Evolutionary conservation across 1,140 invertebrate species (phyloP).

Genomic region (Lepidotrigona ventralis): DNA sequence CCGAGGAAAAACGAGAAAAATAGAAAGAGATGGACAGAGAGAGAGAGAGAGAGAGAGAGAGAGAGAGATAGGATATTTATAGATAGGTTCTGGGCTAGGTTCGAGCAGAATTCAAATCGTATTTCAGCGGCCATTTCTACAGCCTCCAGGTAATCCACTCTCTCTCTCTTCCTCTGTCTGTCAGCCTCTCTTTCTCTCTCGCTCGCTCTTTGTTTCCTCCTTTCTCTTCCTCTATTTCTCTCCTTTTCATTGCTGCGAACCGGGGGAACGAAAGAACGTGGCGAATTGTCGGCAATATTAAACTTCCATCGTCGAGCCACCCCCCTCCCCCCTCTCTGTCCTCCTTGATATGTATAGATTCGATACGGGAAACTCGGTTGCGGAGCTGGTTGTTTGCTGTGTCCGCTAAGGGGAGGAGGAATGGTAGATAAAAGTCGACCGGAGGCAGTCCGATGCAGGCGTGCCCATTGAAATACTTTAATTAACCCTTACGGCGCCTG

Average conservation of each 20-base stretch:
- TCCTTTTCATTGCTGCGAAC: not conserved
- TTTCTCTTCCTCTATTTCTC: not conserved
- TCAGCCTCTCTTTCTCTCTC: not conserved
- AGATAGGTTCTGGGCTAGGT: conserved; percentile 13
- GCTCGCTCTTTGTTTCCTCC: not conserved
- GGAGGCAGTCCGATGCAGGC: conserved; percentile 61
- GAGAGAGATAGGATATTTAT: conserved; percentile 47
- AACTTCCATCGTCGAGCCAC: conserved; percentile 51
- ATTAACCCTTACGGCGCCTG: conserved; percentile 66
- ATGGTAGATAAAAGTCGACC: conserved; percentile 62
- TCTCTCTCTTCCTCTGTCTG: conserved; percentile 2
- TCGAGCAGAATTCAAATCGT: conserved; percentile 29
- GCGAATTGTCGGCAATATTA: conserved; percentile 63
- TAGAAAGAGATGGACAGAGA: not conserved
- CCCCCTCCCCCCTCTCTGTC: not conserved
- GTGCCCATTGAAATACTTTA: conserved; percentile 72
- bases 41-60: too few species aligned
- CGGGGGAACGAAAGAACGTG: conserved; percentile 38
- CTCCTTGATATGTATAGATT: conserved; percentile 57
- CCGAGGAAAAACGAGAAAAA: conserved; percentile 12
- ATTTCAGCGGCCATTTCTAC: conserved; percentile 51
- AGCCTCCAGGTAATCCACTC: conserved; percentile 38
- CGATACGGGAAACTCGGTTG: conserved; percentile 55
- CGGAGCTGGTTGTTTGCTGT: conserved; percentile 66
- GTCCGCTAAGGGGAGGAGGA: conserved; percentile 51